phyloP scores from a whole-genome alignment of 2,888 invertebrate species.

The Crocallis elinguaria region DNA sequence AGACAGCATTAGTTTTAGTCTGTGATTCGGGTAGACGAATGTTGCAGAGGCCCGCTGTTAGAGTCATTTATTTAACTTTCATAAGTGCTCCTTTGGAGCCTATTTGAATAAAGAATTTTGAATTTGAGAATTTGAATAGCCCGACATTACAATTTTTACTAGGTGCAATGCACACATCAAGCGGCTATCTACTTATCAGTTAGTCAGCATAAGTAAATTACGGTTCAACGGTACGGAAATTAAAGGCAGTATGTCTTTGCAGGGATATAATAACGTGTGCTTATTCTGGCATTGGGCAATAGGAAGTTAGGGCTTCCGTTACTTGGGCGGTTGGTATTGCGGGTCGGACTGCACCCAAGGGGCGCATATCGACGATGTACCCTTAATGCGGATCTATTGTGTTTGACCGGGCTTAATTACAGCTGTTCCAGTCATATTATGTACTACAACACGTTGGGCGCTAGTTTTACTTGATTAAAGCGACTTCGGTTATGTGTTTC shows the following conservation, averaged over 20 bases:
- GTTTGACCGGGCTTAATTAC: conserved; percentile 57
- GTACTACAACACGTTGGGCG: conserved; percentile 13
- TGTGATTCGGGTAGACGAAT: too few relatives aligned
- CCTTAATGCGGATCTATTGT: conserved; percentile 73
- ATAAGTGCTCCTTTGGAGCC: too few relatives aligned
- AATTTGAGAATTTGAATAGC: too few relatives aligned
- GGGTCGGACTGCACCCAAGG: conserved; percentile 57
- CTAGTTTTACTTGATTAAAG: conserved; percentile 25
- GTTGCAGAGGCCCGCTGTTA: too few relatives aligned
- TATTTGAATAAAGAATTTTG: too few relatives aligned
- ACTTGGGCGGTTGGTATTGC: conserved; percentile 26
- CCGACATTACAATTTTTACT: too few relatives aligned
- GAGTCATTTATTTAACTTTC: too few relatives aligned
- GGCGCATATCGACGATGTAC: conserved; percentile 58
- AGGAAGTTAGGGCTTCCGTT: conserved; percentile 36
- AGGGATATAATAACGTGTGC: conserved; percentile 12
- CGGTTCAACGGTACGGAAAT: conserved; percentile 13
- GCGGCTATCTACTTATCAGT: too few relatives aligned
- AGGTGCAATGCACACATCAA: too few relatives aligned
- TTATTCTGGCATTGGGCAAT: conserved; percentile 19
- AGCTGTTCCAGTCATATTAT: conserved; percentile 35
- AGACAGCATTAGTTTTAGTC: too few relatives aligned
- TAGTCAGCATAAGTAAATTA: too few relatives aligned
- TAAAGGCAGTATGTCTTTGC: conserved; percentile 4
- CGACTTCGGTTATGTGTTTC: background rate